Conservation (phyloP, 2,113 vertebrate genomes). For the Chamaea fasciata region DNA sequence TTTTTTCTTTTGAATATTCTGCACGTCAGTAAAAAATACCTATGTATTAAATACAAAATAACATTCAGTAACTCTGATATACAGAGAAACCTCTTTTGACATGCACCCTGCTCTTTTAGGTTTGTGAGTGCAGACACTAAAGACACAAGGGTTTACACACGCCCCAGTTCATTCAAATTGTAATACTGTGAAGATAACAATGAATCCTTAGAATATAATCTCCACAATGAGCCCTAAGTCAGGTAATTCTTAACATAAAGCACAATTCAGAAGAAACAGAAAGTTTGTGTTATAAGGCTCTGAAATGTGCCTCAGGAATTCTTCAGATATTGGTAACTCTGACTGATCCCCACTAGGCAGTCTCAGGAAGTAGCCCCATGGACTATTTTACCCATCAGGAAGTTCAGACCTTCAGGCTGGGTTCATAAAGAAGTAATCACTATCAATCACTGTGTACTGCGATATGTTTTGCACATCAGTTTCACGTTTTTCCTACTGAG, state of each 20-base stretch:
- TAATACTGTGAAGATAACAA: neutral
- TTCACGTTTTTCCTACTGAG: constrained; percentile 75
- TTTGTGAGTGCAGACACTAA: neutral
- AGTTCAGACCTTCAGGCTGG: constrained; percentile 86
- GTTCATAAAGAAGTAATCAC: constrained; percentile 86
- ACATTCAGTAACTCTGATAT: neutral
- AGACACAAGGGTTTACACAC: neutral
- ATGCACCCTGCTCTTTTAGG: neutral
- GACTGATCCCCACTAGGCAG: constrained; percentile 72
- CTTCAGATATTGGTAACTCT: constrained; percentile 74
- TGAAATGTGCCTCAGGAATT: constrained; percentile 64
- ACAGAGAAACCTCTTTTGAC: neutral
- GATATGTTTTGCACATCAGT: constrained; percentile 75
- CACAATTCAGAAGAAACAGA: neutral
- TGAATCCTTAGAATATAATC: neutral
- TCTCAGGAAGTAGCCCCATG: constrained; percentile 84
- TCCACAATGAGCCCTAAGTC: neutral
- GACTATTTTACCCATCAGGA: constrained; percentile 80
- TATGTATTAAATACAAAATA: neutral
- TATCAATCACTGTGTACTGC: constrained; percentile 80
- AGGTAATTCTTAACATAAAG: neutral
- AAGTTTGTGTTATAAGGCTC: constrained; percentile 2
- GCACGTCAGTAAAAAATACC: neutral
- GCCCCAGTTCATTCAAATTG: neutral
- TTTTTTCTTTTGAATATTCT: neutral